Conservation (phyloP, 1,140 invertebrate genomes). For the Goniozus legneri region DNA sequence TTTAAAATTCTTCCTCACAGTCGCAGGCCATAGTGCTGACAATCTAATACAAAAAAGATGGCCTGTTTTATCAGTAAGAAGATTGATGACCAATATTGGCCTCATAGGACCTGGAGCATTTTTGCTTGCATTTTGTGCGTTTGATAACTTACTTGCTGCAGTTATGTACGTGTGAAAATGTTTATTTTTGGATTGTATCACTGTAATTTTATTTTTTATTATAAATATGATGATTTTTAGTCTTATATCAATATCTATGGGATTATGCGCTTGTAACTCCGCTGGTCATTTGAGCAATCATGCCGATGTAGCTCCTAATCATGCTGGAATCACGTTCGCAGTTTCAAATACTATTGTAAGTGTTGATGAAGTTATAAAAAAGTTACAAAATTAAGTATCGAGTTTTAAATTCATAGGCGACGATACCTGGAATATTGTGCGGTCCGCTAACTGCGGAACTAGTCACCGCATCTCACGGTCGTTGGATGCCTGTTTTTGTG, state of each 20-base stretch:
- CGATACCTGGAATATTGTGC: constrained; percentile 74
- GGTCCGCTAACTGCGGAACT: constrained; percentile 77
- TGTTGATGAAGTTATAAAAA: constrained; percentile 13
- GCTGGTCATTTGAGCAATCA: constrained; percentile 79
- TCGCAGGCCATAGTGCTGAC: constrained; percentile 72
- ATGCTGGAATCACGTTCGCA: constrained; percentile 77
- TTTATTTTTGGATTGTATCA: constrained; percentile 4
- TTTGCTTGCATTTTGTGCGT: constrained; percentile 70
- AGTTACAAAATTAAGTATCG: neutral
- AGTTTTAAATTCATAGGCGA: constrained; percentile 65
- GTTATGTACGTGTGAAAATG: constrained; percentile 59
- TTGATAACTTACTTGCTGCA: constrained; percentile 69
- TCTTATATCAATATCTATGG: constrained; percentile 76
- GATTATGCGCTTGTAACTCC: constrained; percentile 74
- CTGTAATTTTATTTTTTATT: constrained; percentile 1
- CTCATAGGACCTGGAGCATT: constrained; percentile 73
- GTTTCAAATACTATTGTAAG: constrained; percentile 75
- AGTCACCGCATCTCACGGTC: constrained; percentile 67
- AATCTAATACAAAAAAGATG: constrained; percentile 65
- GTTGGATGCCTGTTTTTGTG: constrained; percentile 77
- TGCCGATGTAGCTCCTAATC: constrained; percentile 75
- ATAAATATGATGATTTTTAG: constrained; percentile 38
- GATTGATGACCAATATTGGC: constrained; percentile 74
- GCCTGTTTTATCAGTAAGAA: constrained; percentile 69
- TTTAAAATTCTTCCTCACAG: constrained; percentile 40